A percentile compares a stretch with the other conserved stretches of the same genome.
Conservation (phyloP, 2,888 invertebrate genomes). For the Dynastes hyllus region DNA sequence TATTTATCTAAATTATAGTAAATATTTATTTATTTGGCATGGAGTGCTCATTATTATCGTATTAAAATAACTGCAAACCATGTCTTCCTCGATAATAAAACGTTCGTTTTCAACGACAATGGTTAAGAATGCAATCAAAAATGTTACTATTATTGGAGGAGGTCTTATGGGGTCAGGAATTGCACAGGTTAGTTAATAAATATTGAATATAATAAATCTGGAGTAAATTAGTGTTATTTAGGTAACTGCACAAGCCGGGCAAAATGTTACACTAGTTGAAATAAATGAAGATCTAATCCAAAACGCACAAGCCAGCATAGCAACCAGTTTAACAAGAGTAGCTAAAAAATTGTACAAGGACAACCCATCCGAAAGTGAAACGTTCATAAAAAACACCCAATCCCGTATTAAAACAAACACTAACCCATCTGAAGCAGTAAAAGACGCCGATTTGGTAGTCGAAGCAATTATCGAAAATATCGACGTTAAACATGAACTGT, state of each 20-base stretch:
- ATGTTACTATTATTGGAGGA: conserved; percentile 88
- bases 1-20: background rate
- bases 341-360: conserved; percentile 86
- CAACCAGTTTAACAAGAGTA: conserved; percentile 81
- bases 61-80: background rate
- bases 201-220: conserved; percentile 9
- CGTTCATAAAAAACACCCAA: conserved; percentile 79
- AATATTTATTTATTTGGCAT: background rate
- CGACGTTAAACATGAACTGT: conserved; percentile 80
- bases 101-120: conserved; percentile 68
- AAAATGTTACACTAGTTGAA: conserved; percentile 88
- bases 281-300: conserved; percentile 80
- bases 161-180: conserved; percentile 95
- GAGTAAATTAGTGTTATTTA: conserved; percentile 64
- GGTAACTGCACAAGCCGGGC: conserved; percentile 90
- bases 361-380: conserved; percentile 77
- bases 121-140: conserved; percentile 75
- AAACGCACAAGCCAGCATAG: conserved; percentile 82
- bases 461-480: conserved; percentile 93
- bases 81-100: conserved; percentile 64
- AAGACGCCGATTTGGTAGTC: conserved; percentile 84
- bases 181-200: conserved; percentile 80
- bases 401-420: conserved; percentile 77
- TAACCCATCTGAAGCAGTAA: conserved; percentile 76
- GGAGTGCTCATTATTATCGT: background rate